A percentile compares a stretch with the other conserved stretches of the same genome.
Conservation (phyloP, 2,888 invertebrate genomes). For the Sinhomidia bicolor region DNA sequence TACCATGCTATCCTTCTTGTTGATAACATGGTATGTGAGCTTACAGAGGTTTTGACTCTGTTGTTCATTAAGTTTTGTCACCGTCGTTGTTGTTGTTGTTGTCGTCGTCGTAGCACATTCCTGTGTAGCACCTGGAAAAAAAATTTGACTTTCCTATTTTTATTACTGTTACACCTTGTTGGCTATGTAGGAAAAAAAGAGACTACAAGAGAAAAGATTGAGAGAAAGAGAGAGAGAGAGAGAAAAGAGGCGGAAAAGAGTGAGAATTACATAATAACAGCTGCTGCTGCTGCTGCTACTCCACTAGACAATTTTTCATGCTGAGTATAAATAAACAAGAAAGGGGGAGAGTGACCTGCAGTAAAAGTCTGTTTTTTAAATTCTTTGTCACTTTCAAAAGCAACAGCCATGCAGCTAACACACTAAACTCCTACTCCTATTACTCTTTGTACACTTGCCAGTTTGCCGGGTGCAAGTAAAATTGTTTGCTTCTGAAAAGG, state of each 20-base stretch:
- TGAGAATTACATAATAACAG: slow-evolving; percentile 22
- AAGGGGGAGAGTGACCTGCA: not conserved
- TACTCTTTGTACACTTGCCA: no score
- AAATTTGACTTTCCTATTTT: slow-evolving; percentile 11
- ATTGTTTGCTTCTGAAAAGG: no score
- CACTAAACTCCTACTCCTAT: not conserved
- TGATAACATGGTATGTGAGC: not conserved
- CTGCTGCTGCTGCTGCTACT: not conserved
- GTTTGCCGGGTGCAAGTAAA: no score
- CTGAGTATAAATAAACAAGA: slow-evolving; percentile 37
- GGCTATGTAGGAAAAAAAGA: no score
- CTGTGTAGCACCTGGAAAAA: not conserved
- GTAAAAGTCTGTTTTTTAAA: slow-evolving; percentile 2
- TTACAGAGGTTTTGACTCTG: no score
- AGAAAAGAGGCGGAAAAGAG: not conserved
- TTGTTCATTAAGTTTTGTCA: slow-evolving; percentile 38
- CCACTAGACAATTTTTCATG: slow-evolving; percentile 15
- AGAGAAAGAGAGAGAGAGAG: not conserved
- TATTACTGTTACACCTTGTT: no score
- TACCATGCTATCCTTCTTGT: no score
- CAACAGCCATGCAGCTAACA: no score
- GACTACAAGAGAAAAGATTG: no score
- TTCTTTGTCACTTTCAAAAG: not conserved
- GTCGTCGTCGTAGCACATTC: not conserved
- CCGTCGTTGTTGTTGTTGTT: no score